These are phyloP conservation scores for Campoletis sonorensis DNA, from an alignment of 1,140 invertebrate species.

Conservation along the genomic window DNA sequence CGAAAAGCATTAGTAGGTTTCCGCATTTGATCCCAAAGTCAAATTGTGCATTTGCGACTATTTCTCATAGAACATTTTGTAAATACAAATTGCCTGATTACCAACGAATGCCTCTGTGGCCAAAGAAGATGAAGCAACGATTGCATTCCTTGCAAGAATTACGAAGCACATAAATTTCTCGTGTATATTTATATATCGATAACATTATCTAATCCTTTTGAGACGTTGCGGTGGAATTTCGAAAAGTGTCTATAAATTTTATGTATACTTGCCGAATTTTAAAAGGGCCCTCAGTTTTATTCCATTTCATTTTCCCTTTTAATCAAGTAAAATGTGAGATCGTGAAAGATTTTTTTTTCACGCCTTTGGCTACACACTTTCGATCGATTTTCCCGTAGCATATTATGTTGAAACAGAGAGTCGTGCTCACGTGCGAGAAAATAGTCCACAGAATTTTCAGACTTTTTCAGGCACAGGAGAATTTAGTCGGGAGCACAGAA, in stretches of 20 bases:
- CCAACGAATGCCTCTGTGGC: not conserved
- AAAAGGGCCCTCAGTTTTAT: not conserved
- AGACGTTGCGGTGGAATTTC: not conserved
- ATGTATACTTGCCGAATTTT: not conserved
- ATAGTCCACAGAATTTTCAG: not conserved
- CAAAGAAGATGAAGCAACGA: not conserved
- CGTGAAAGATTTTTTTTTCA: not conserved
- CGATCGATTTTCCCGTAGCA: not conserved
- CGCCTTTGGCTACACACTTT: not conserved
- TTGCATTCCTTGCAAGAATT: not conserved
- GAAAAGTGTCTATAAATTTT: not conserved
- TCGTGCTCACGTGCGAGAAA: not conserved
- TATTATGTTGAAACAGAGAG: not conserved
- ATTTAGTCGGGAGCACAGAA: too few species aligned
- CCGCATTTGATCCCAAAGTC: too few species aligned
- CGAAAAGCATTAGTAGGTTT: too few species aligned
- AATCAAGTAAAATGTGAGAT: not conserved
- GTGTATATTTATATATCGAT: not conserved
- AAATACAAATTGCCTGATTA: not conserved
- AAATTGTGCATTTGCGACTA: not conserved
- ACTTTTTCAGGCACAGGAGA: not conserved
- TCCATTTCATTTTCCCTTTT: not conserved
- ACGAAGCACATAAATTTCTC: not conserved
- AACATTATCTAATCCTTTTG: not conserved
- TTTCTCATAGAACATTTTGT: not conserved